phyloP scores from a whole-genome alignment of 1,140 invertebrate genomes.

The Penaeus chinensis region DNA sequence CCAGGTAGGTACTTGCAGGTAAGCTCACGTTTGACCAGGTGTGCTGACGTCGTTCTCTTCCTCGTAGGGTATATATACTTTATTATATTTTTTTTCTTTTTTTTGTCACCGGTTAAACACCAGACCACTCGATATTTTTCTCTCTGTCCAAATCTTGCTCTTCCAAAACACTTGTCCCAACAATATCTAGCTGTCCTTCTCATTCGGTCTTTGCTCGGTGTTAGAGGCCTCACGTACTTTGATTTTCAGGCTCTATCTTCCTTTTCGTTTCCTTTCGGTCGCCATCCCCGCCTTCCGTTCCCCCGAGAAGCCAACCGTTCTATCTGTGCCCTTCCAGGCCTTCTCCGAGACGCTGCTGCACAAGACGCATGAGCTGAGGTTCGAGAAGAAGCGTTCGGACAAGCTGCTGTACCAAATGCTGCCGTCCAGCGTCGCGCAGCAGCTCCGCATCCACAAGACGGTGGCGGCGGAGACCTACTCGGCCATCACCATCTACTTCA shows the following conservation, averaged over 20 bases:
- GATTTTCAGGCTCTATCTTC: too few species aligned
- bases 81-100: too few species aligned
- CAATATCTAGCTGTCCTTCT: neutral
- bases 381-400: conserved; percentile 86
- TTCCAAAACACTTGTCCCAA: conserved; percentile 19
- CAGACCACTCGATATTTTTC: too few species aligned
- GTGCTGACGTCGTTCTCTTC: neutral
- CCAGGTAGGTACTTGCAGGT: conserved; percentile 72
- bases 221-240: too few species aligned
- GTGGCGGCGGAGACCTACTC: conserved; percentile 83
- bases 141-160: too few species aligned
- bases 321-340: conserved; percentile 71
- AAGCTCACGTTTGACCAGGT: conserved; percentile 41
- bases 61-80: neutral
- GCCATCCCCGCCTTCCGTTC: neutral
- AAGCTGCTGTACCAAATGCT: conserved; percentile 84
- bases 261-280: neutral
- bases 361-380: conserved; percentile 84
- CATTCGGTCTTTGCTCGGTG: neutral
- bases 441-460: conserved; percentile 69
- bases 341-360: conserved; percentile 82
- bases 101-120: too few species aligned
- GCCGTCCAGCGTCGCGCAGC: conserved; percentile 69
- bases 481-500: conserved; percentile 85
- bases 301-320: neutral